Conservation (phyloP, 2,113 vertebrate species). For the Thoracochromis brauschi region DNA sequence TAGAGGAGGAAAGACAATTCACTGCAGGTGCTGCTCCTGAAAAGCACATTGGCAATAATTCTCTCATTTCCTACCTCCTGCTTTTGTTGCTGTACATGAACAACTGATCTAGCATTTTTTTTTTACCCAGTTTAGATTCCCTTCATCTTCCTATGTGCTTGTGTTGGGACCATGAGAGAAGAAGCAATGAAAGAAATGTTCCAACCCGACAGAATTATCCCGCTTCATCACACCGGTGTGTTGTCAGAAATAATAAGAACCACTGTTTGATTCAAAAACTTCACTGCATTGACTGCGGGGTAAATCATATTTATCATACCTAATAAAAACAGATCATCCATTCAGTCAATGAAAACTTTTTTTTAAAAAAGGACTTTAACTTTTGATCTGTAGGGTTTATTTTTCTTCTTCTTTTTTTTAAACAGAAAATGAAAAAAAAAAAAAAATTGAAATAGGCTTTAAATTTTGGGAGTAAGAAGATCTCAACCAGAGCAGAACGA, state of each 20-base stretch:
- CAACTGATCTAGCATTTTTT: neutral
- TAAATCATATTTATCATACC: neutral
- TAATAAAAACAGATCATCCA: slow-evolving; percentile 4
- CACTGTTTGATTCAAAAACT: neutral
- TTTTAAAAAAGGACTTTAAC: neutral
- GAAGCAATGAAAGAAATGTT: neutral
- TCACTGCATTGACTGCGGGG: neutral
- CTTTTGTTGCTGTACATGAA: neutral
- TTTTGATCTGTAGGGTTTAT: neutral
- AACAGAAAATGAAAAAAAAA: neutral
- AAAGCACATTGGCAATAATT: neutral
- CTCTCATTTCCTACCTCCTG: neutral
- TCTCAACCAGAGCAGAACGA: neutral
- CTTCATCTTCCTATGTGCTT: neutral
- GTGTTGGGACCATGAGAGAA: neutral
- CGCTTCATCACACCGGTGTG: neutral
- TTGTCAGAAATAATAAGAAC: neutral
- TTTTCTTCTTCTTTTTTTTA: neutral
- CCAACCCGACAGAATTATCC: neutral
- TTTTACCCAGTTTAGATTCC: neutral
- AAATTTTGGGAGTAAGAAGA: neutral
- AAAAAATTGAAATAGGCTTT: neutral
- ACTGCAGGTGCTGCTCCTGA: neutral
- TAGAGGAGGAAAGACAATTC: slow-evolving; percentile 54
- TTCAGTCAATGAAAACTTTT: neutral